Evolutionary conservation across 2,888 invertebrate species (phyloP).

Genomic region (Unio delphinus): DNA sequence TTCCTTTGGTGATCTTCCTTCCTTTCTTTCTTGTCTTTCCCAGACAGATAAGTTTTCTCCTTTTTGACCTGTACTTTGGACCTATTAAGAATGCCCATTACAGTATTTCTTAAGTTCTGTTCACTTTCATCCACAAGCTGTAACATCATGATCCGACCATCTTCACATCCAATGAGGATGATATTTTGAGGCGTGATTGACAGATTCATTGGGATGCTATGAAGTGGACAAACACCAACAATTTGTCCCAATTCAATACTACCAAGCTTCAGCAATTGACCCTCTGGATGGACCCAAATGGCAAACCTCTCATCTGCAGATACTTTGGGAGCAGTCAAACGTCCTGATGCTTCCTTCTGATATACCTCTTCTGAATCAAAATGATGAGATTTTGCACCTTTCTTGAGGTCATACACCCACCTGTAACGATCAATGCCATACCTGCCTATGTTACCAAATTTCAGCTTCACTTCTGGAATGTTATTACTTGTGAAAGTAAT

Average conservation of each 20-base stretch:
- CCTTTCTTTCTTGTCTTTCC: too few species aligned
- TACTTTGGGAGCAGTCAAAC: constrained; percentile 27
- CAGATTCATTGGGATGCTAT: constrained; percentile 42
- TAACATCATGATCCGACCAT: constrained; percentile 49
- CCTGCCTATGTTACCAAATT: constrained; percentile 25
- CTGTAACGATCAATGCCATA: constrained; percentile 41
- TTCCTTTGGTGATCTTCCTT: too few species aligned
- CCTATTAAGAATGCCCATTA: too few species aligned
- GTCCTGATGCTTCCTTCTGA: constrained; percentile 12
- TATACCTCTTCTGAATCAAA: constrained; percentile 39
- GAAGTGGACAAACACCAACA: constrained; percentile 38
- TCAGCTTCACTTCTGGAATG: constrained; percentile 13
- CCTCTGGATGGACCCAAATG: constrained; percentile 32
- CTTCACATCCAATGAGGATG: constrained; percentile 46
- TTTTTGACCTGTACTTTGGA: too few species aligned
- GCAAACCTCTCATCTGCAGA: constrained; percentile 35
- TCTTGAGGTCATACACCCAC: constrained; percentile 35
- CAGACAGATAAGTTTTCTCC: too few species aligned
- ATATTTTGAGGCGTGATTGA: constrained; percentile 30
- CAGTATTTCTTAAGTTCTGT: background rate
- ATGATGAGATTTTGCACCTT: constrained; percentile 27
- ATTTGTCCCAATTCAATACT: constrained; percentile 21
- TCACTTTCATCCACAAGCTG: constrained; percentile 24
- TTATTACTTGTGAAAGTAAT: constrained; percentile 16
- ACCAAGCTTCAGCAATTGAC: constrained; percentile 37